Base-by-base conservation (phyloP, 1,140 invertebrate species). In the Drosophila ambigua region DNA sequence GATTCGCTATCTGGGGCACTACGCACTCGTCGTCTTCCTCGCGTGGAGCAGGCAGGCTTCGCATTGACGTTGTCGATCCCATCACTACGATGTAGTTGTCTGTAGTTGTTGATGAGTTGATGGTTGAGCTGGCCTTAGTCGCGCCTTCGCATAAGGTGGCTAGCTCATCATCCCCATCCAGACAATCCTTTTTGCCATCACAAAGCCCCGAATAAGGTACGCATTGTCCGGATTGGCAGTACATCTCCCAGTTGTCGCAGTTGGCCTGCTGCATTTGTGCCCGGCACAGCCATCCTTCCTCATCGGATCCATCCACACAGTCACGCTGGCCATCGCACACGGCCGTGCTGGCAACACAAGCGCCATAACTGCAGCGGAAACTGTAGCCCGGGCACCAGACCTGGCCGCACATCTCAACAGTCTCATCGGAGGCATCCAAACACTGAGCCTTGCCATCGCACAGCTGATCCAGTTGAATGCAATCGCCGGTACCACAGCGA, bases 261-360 rank as follows among this genome's bases (percentile, higher is more conserved):
- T 76, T 77, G 23, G 57, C 74, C 52, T 76, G 58, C 49, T 48
- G 52, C 64, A 69, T 69, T 16, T 77, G 72, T 0, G 74, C 62
- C 8, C 50, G 53, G 23, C 79, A 76, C 15, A 79, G 16, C 72
- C 67, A 78, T 8, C 51, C 8, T 5, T 76, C 31, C 43, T 84
- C 80, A 91, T 97, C 96, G 2, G 95, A 96, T 20, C 93, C 93
- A 76, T 96, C 95, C 0, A 92, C 48, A 84, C 96, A 96, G 62
- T 96, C 93, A 31, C 79, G 79, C 0, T 88, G 73, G 0, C 93
- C 93, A 89, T 96, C 93, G 68, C 95, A 95, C 26, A 91, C 91
- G 2, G 82, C 81, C 57, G 94, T 92, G 13, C 93, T 92, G 31
- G 92, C 84, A 6, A 95, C 92, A 52, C 95, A 95, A 1, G 92